Base-by-base conservation (phyloP, 2,797 vertebrate species). In the Rachycentron canadum region DNA sequence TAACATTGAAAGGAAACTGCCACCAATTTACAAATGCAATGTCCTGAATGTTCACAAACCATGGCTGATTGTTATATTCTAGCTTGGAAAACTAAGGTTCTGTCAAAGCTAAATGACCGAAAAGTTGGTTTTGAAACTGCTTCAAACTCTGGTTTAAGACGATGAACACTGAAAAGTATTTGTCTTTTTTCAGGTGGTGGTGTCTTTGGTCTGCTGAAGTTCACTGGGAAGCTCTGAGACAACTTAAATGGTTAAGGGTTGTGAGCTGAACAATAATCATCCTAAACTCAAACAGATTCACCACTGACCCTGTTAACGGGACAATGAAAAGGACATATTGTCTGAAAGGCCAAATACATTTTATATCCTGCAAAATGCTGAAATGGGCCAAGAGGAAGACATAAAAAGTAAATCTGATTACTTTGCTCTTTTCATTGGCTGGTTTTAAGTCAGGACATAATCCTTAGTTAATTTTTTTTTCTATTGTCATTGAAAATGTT, bases 161-260 rank as follows among this genome's bases (percentile, higher is more conserved):
- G 10, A 36, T 21, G 40, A 55, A 16, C 14, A 23, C 16, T 64
- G 23, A 76, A 56, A 56, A 2, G 0, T 1, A 10, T 69, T 17
- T 32, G 0, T 38, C 3, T 78, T 47, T 71, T 70, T 90, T 7
- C 87, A 95, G 94, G 93, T 86, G 94, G 93, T 4, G 92, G 93
- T 1, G 65, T 95, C 72, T 94, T 86, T 62, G 93, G 90, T 6
- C 13, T 12, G 7, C 74, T 95, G 74, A 93, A 91, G 84, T 91
- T 50, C 79, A 88, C 62, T 3, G 85, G 89, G 9, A 93, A 2
- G 81, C 10, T 90, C 50, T 91, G 62, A 91, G 62, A 55, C 2
- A 7, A 41, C 10, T 1, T 7, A 43, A 55, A 17, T 38, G n/a
- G 13, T 19, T 21, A 28, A 38, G n/a, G 13, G 21, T 34, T 19